Evolutionary conservation across 2,113 vertebrate species (phyloP).

Genomic region (Rousettus leschenaultii): DNA sequence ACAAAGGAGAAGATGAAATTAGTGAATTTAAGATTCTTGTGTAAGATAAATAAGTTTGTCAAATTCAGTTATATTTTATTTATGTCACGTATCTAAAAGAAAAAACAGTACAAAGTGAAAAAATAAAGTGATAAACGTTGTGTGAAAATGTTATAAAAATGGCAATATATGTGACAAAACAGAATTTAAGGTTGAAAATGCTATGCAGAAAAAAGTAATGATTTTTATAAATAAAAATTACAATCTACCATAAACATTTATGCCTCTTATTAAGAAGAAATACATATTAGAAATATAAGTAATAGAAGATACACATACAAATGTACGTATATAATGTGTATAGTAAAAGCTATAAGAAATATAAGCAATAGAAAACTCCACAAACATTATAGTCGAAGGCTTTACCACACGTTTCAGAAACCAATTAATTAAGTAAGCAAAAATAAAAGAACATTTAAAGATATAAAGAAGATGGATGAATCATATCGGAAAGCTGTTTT

Average conservation of each 20-base stretch:
- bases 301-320: neutral
- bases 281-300: neutral
- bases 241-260: neutral
- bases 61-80: neutral
- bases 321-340: neutral
- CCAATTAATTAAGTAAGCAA: neutral
- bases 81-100: neutral
- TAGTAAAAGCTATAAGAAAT: neutral
- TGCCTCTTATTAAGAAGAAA: neutral
- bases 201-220: neutral
- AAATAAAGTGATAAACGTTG: neutral
- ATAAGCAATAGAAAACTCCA: neutral
- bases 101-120: neutral
- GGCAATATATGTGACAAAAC: neutral
- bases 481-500: neutral
- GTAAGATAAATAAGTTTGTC: neutral
- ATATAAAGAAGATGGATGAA: neutral
- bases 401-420: neutral
- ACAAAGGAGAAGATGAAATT: neutral
- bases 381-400: neutral
- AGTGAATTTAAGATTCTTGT: neutral
- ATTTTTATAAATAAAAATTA: neutral
- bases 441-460: neutral
- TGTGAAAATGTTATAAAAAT: slow-evolving; percentile 1
- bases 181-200: neutral